phyloP scores from a whole-genome alignment of 2,113 vertebrate species.

The Girardinichthys multiradiatus region DNA sequence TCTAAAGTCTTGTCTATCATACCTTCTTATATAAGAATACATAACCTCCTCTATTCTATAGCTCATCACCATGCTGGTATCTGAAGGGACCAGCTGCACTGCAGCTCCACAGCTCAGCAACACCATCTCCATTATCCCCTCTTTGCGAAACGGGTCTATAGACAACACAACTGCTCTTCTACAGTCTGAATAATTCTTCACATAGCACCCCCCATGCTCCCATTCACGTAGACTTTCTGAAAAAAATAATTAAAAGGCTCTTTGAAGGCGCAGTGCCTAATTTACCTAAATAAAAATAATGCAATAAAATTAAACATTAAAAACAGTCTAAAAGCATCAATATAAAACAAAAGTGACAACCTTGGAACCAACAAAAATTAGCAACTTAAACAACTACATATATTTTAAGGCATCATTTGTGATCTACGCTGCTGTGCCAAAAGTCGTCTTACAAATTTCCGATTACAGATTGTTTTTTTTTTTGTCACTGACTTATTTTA shows the following conservation, averaged over 20 bases:
- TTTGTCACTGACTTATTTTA: no score
- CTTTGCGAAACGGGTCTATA: slow-evolving; percentile 54
- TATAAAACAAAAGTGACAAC: not conserved
- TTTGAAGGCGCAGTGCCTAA: not conserved
- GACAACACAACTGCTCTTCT: slow-evolving; percentile 32
- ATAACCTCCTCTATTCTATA: not conserved
- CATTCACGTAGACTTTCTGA: slow-evolving; percentile 39
- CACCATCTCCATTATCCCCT: slow-evolving; percentile 30
- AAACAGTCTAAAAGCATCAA: not conserved
- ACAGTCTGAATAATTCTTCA: slow-evolving; percentile 14
- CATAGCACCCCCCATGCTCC: slow-evolving; percentile 42
- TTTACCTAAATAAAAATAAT: not conserved
- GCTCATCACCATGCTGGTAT: slow-evolving; percentile 24
- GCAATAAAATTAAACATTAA: not conserved
- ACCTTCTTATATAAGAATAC: slow-evolving; percentile 9
- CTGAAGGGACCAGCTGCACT: slow-evolving; percentile 48
- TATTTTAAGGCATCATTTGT: no score
- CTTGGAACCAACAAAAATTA: no score
- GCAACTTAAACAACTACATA: no score
- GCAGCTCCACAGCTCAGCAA: slow-evolving; percentile 31
- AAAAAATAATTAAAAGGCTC: not conserved
- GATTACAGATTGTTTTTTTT: no score
- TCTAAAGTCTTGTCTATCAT: slow-evolving; percentile 30
- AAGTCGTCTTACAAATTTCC: no score
- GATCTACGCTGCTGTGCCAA: no score